A percentile compares a stretch with the other conserved stretches of the same genome.
These are phyloP conservation scores for Mesaphorura yosii DNA, from an alignment of 1,140 invertebrate species.

Conservation along the genomic window DNA sequence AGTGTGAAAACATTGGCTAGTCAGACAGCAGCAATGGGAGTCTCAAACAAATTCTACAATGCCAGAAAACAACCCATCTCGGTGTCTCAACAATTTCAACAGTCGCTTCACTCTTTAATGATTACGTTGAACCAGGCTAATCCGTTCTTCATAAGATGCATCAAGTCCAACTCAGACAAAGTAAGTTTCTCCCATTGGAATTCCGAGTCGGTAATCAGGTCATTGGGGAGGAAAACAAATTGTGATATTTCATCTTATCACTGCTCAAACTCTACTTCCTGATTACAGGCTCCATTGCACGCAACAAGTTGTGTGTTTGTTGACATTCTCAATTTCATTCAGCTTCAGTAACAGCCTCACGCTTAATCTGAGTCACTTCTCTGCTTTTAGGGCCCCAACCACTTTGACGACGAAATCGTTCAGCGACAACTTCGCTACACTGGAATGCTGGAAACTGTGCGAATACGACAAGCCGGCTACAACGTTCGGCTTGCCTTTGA, in stretches of 20 bases:
- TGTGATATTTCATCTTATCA: constrained; percentile 4
- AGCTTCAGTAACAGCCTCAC: too few species aligned
- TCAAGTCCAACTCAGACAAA: constrained; percentile 89
- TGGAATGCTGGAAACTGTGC: constrained; percentile 91
- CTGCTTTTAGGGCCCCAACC: constrained; percentile 60
- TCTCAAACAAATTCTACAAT: constrained; percentile 47
- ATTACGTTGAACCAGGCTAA: constrained; percentile 87
- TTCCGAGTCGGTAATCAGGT: too few species aligned
- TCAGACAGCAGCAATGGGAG: constrained; percentile 42
- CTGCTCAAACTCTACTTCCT: too few species aligned
- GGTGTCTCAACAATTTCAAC: constrained; percentile 87
- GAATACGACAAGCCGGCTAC: constrained; percentile 89
- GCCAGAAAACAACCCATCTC: constrained; percentile 76
- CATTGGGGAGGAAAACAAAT: constrained; percentile 4
- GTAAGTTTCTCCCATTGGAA: too few species aligned
- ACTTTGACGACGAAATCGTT: constrained; percentile 90
- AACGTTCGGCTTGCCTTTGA: constrained; percentile 86
- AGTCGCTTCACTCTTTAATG: constrained; percentile 81
- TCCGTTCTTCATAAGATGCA: constrained; percentile 93
- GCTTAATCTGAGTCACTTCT: too few species aligned
- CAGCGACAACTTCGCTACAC: constrained; percentile 76
- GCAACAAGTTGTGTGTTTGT: too few species aligned
- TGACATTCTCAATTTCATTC: too few species aligned
- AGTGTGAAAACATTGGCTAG: constrained; percentile 77
- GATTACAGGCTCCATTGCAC: too few species aligned